Percentiles rank a stretch among this genome's conserved stretches.
Conservation (phyloP, 2,797 vertebrate species). For the Chiloscyllium punctatum region DNA sequence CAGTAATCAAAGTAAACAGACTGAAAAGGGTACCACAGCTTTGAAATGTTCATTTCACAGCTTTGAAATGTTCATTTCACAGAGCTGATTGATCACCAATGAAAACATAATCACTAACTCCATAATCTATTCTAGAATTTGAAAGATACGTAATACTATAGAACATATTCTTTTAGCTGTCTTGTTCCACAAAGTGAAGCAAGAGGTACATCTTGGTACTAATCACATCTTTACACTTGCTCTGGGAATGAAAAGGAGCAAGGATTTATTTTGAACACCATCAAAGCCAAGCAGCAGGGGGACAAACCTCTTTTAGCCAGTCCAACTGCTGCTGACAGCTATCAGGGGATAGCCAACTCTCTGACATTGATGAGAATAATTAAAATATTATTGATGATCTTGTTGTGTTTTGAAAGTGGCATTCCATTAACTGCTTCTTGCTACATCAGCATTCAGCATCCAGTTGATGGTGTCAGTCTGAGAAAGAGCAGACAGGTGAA, state of each 20-base stretch:
- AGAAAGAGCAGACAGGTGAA: not conserved
- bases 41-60: constrained; percentile 1
- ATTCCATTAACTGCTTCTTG: constrained; percentile 31
- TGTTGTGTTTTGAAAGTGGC: not conserved
- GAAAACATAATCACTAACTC: constrained; percentile 16
- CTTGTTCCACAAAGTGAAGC: constrained; percentile 54
- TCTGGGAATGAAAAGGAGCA: constrained; percentile 73
- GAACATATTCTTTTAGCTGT: constrained; percentile 29
- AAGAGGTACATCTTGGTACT: constrained; percentile 77
- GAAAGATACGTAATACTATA: constrained; percentile 21
- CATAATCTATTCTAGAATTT: constrained; percentile 19
- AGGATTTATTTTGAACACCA: constrained; percentile 86
- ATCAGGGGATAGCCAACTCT: constrained; percentile 48
- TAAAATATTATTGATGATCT: constrained; percentile 58
- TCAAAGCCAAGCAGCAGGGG: constrained; percentile 69
- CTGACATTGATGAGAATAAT: constrained; percentile 57
- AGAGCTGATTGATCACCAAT: constrained; percentile 18
- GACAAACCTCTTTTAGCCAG: constrained; percentile 59
- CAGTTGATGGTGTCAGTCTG: not conserved
- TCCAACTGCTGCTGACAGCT: constrained; percentile 55
- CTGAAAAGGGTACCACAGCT: not conserved
- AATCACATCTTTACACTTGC: constrained; percentile 70
- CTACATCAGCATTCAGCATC: not conserved
- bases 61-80: constrained; percentile 16
- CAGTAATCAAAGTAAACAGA: constrained; percentile 19